Percentiles rank a stretch among this genome's conserved stretches.
phyloP scores from a whole-genome alignment of 2,113 vertebrate genomes.

The Oreochromis niloticus region DNA sequence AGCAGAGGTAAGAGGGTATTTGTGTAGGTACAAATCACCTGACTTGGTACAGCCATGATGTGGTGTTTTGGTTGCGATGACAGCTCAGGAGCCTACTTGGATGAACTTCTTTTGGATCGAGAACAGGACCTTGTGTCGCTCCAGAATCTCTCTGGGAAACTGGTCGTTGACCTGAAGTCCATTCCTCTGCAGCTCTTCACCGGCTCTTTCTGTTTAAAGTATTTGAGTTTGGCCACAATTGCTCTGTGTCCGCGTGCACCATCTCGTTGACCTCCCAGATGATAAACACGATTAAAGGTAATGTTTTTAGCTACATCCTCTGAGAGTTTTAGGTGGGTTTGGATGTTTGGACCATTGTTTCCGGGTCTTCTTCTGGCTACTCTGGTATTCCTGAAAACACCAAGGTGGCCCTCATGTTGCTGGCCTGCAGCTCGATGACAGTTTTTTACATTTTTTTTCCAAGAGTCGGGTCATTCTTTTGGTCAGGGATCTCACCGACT shows the following conservation, averaged over 20 bases:
- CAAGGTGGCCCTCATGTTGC: not conserved
- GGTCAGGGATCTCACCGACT: not conserved
- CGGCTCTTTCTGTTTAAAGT: not conserved
- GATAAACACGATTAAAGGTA: not conserved
- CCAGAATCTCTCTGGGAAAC: not conserved
- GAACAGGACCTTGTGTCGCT: not conserved
- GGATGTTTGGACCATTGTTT: not conserved
- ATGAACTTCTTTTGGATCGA: not conserved
- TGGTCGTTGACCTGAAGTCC: not conserved
- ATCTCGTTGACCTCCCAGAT: not conserved
- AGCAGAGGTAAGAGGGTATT: not conserved
- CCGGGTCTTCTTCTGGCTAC: not conserved
- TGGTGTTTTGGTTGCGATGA: not conserved
- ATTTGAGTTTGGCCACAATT: not conserved
- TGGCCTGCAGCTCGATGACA: not conserved
- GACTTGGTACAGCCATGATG: not conserved
- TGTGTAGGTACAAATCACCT: not conserved
- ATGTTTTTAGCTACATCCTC: not conserved
- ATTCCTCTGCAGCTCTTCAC: not conserved
- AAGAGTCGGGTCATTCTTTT: not conserved
- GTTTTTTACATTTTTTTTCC: not conserved
- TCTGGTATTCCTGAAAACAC: not conserved
- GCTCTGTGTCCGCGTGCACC: not conserved
- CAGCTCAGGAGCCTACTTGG: not conserved
- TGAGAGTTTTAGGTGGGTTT: not conserved